Evolutionary conservation across 2,797 vertebrate genomes (phyloP).

Genomic region (Gambusia yucatana): DNA sequence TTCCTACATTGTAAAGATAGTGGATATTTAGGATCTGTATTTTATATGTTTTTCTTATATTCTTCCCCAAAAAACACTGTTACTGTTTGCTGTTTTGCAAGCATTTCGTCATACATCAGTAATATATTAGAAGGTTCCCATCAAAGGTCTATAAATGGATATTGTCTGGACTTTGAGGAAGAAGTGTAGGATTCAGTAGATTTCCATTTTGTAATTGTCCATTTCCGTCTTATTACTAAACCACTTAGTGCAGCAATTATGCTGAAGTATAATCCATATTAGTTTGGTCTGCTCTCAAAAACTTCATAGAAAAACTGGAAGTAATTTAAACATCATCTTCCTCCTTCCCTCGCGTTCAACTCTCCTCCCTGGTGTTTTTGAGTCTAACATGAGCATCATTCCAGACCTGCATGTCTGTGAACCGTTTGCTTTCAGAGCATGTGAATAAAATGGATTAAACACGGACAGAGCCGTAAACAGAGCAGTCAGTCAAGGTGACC

Average conservation of each 20-base stretch:
- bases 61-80: neutral
- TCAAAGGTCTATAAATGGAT: neutral
- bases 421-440: slow-evolving; percentile 39
- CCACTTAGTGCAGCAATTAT: neutral
- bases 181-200: neutral
- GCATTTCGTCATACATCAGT: neutral
- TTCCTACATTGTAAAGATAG: neutral
- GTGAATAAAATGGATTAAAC: slow-evolving; percentile 70
- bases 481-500: slow-evolving; percentile 76
- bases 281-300: slow-evolving; percentile 3
- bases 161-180: neutral
- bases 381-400: slow-evolving; percentile 28
- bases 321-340: slow-evolving; percentile 34
- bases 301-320: slow-evolving; percentile 1
- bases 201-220: neutral
- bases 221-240: neutral
- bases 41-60: neutral
- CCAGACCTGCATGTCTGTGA: slow-evolving; percentile 31
- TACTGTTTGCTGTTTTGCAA: neutral
- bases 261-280: neutral
- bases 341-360: slow-evolving; percentile 10
- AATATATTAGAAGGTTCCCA: neutral
- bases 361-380: slow-evolving; percentile 37
- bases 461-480: slow-evolving; percentile 48
- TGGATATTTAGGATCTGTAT: neutral